Conservation (phyloP, 2,113 vertebrate genomes). For the Myiagra hebetior region DNA sequence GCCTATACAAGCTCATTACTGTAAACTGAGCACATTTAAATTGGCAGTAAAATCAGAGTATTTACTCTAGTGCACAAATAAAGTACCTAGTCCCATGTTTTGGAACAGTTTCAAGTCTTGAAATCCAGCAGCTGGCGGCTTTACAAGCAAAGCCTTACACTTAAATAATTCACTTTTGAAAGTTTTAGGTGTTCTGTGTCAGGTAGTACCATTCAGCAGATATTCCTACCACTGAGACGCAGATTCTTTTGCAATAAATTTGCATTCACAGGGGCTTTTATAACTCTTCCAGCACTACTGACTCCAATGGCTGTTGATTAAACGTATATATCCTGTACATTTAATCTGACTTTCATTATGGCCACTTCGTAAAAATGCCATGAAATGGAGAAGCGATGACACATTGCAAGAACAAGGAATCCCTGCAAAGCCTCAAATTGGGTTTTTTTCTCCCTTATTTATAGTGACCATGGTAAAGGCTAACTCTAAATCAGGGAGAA, state of each 20-base stretch:
- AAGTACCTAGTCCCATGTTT: slow-evolving; percentile 80
- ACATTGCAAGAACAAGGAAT: slow-evolving; percentile 87
- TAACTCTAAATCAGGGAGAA: slow-evolving; percentile 89
- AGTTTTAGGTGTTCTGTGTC: slow-evolving; percentile 84
- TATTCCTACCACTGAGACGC: slow-evolving; percentile 64
- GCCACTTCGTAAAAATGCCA: slow-evolving; percentile 99
- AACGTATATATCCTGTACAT: slow-evolving; percentile 80
- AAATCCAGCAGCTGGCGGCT: slow-evolving; percentile 82
- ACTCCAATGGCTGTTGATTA: slow-evolving; percentile 73
- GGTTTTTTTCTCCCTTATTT: slow-evolving; percentile 85
- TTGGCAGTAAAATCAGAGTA: slow-evolving; percentile 89
- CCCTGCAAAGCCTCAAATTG: slow-evolving; percentile 90
- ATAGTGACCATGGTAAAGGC: slow-evolving; percentile 86
- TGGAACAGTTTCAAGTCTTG: slow-evolving; percentile 84
- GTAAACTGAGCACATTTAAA: slow-evolving; percentile 94
- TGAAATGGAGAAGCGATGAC: slow-evolving; percentile 85
- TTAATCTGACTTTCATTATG: slow-evolving; percentile 97
- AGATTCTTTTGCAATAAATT: slow-evolving; percentile 81
- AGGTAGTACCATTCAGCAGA: slow-evolving; percentile 84
- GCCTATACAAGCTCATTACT: slow-evolving; percentile 86
- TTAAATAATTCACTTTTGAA: slow-evolving; percentile 81
- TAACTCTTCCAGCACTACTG: slow-evolving; percentile 72
- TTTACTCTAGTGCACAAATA: slow-evolving; percentile 88
- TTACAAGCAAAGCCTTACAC: slow-evolving; percentile 80
- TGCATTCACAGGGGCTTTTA: slow-evolving; percentile 75